Evolutionary conservation across 2,113 vertebrate genomes (phyloP), one percentile per base, ranked within the genome.

Genomic region (Ranitomeya variabilis): DNA sequence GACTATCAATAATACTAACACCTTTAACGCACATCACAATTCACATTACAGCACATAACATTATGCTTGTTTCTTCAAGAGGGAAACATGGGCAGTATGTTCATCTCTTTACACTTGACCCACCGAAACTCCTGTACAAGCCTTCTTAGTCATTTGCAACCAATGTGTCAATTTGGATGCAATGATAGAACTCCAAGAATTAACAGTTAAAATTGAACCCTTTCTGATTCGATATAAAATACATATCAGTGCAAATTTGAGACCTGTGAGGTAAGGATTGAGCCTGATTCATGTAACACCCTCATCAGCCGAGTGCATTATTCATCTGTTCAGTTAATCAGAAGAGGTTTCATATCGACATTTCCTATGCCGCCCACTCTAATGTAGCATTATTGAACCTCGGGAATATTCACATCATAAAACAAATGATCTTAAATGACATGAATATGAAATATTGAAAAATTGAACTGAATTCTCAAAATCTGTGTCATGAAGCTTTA

Each of bases 321-420:
- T 62, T 86, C 84, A 86, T 77, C 3, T 23, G 31, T 45, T 11
- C 54, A 86, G 26, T 77, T 51, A 60, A 86, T 86, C 71, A 51
- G 73, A 60, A 77, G 31, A 16, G 9, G 62, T 77, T 62, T 37
- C 31, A 13, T 62, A 77, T 86, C 60, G 73, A 62, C 66, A 23
- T 77, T 54, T n/a, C 19, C 45, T n/a, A 37, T 23, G 71, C 71
- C 71, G n/a, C 84, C 69, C 71, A 62, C 84, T 23, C 26, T 45
- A 62, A 62, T 86, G 84, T 77, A 62, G 23, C 5, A 52, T 59
- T 86, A 77, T 77, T 76, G 77, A 76, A 77, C 84, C 84, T 51
- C 23, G 21, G 74, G 26, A 54, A 76, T 15, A 10, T 37, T 45
- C 84, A 76, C 6, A 6, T 31, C 45, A 62, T 12, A 16, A 83